These are phyloP conservation scores for Dendrocincla tyrannina DNA, from an alignment of 2,797 vertebrate genomes.

Conservation along the genomic window DNA sequence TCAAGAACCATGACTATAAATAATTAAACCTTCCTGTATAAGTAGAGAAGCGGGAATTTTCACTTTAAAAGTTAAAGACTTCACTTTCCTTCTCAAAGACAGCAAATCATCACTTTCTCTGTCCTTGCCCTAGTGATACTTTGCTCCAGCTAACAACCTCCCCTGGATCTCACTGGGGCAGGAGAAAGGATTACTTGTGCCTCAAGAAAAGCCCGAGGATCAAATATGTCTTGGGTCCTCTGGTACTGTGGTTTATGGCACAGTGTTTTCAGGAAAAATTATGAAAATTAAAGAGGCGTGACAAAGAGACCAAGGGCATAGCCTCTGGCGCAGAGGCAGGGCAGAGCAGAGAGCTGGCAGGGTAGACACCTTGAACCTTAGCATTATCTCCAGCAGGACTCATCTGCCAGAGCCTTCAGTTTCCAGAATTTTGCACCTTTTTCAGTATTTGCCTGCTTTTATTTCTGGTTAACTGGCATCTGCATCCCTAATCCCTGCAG, in stretches of 20 bases:
- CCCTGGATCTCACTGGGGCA: neutral
- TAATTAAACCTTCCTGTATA: fast-evolving
- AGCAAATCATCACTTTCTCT: neutral
- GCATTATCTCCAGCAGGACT: neutral
- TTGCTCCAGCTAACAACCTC: neutral
- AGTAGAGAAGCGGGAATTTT: neutral
- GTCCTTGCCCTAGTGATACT: neutral
- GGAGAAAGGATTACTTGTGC: neutral
- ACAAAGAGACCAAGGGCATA: neutral
- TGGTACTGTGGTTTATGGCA: neutral
- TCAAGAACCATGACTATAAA: neutral
- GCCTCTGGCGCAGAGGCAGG: neutral
- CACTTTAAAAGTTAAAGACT: neutral
- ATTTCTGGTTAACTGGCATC: neutral
- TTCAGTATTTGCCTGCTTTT: neutral
- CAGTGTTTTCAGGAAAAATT: neutral
- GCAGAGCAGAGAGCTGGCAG: neutral
- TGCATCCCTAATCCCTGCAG: neutral
- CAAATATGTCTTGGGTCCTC: neutral
- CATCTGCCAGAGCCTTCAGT: neutral
- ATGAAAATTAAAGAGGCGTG: neutral
- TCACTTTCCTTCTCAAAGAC: neutral
- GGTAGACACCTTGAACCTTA: neutral
- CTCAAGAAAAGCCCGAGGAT: neutral
- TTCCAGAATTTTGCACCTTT: neutral